phyloP scores from a whole-genome alignment of 2,797 vertebrate genomes.

The Rhinatrema bivittatum region DNA sequence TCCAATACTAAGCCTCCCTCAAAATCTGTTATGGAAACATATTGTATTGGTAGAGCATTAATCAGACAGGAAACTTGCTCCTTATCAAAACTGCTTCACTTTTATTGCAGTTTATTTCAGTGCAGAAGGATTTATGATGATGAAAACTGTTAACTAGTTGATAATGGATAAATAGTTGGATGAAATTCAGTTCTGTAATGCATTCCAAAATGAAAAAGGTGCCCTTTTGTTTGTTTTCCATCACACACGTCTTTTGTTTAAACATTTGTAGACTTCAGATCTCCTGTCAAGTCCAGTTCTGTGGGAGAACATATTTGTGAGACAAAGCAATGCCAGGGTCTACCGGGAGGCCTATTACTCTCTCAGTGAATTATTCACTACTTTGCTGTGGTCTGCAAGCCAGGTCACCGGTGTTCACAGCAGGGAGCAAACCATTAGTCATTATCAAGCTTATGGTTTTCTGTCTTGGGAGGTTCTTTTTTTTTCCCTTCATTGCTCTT shows the following conservation, averaged over 20 bases:
- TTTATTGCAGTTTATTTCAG: slow-evolving; percentile 16
- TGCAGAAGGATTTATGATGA: slow-evolving; percentile 20
- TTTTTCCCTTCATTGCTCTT: slow-evolving; percentile 27
- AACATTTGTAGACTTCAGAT: slow-evolving; percentile 46
- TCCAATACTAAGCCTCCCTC: too few relatives aligned
- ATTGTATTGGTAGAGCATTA: slow-evolving; percentile 20
- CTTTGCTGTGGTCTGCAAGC: slow-evolving; percentile 46
- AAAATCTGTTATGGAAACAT: too few relatives aligned
- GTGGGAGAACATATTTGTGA: slow-evolving; percentile 53
- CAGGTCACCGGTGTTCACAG: slow-evolving; percentile 45
- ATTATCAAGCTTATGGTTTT: slow-evolving; percentile 34
- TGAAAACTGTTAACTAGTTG: slow-evolving; percentile 21
- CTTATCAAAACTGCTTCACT: slow-evolving; percentile 21
- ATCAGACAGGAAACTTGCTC: background rate
- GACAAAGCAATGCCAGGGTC: slow-evolving; percentile 50
- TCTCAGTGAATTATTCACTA: slow-evolving; percentile 53
- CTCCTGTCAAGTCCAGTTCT: slow-evolving; percentile 41
- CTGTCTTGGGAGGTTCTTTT: slow-evolving; percentile 35
- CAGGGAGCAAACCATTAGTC: slow-evolving; percentile 47
- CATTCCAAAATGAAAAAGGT: slow-evolving; percentile 15
- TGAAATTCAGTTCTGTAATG: slow-evolving; percentile 1
- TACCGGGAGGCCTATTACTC: slow-evolving; percentile 50
- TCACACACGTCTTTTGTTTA: slow-evolving; percentile 50
- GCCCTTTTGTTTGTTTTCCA: slow-evolving; percentile 7
- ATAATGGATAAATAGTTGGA: slow-evolving; percentile 12